phyloP scores from a whole-genome alignment of 2,797 vertebrate species.

The Scarus forsteni region DNA sequence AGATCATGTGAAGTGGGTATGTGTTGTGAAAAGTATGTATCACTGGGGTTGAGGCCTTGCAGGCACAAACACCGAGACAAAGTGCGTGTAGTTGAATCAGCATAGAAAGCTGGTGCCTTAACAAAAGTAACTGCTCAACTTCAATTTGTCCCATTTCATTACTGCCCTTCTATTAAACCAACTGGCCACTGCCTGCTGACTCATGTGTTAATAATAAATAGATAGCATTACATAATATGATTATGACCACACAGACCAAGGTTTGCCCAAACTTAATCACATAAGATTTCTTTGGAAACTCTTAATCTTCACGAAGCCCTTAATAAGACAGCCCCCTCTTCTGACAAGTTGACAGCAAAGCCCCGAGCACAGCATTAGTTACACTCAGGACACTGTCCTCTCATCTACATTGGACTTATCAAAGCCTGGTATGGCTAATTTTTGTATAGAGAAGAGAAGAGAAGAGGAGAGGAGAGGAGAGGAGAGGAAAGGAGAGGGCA shows the following conservation, averaged over 20 bases:
- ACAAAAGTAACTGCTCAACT: conserved; percentile 23
- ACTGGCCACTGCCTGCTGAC: conserved; percentile 69
- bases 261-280: conserved; percentile 66
- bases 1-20: conserved; percentile 29
- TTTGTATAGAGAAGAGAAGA: conserved; percentile 26
- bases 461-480: conserved; percentile 28
- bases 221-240: conserved; percentile 76
- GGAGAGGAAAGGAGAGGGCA: conserved; percentile 34
- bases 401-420: conserved; percentile 64
- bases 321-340: conserved; percentile 53
- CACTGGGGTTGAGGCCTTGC: conserved; percentile 13
- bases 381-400: conserved; percentile 61
- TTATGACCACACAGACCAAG: conserved; percentile 61
- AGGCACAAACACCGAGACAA: conserved; percentile 30
- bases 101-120: conserved; percentile 28
- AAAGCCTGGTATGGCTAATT: conserved; percentile 41
- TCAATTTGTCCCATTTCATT: conserved; percentile 37
- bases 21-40: conserved; percentile 34
- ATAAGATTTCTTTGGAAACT: conserved; percentile 58
- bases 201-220: conserved; percentile 76
- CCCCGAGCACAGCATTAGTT: conserved; percentile 64
- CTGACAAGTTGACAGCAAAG: conserved; percentile 63
- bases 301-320: conserved; percentile 64
- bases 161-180: conserved; percentile 37
- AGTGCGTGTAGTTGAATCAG: conserved; percentile 42